Evolutionary conservation across 2,888 invertebrate species (phyloP).

Genomic region (Calameuta filiformis): DNA sequence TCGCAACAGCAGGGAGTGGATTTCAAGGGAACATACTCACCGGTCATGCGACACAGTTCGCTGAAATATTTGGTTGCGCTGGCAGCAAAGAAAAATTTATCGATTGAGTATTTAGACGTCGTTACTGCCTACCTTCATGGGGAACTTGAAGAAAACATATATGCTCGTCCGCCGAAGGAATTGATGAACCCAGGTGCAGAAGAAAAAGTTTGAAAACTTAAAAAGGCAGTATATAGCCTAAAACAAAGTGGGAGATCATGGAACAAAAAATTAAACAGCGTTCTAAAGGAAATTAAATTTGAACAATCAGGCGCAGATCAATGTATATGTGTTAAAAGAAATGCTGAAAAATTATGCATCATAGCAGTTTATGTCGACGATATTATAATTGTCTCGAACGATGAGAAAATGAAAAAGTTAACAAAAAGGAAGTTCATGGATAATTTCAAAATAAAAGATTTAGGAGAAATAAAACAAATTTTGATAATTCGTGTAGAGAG

Average conservation of each 20-base stretch:
- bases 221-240: neutral
- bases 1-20: too few relatives aligned
- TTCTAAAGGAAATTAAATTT: neutral
- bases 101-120: slow-evolving; percentile 39
- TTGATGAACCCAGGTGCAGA: neutral
- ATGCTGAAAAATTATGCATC: neutral
- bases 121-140: slow-evolving; percentile 41
- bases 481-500: neutral
- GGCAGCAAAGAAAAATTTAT: slow-evolving; percentile 29
- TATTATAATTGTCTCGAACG: neutral
- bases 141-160: slow-evolving; percentile 37
- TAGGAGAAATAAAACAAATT: neutral
- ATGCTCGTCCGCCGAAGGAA: slow-evolving; percentile 18
- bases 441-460: neutral
- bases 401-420: too few relatives aligned
- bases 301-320: neutral
- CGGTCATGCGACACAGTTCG: slow-evolving; percentile 36
- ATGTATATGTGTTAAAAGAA: neutral
- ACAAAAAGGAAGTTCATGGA: neutral
- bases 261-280: neutral
- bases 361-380: neutral
- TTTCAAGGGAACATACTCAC: slow-evolving; percentile 43
- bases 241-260: neutral
- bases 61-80: slow-evolving; percentile 38
- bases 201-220: neutral